Percentiles rank a stretch among this genome's conserved stretches.
Evolutionary conservation across 2,113 vertebrate species (phyloP).

Genomic region (Dissostichus mawsoni): DNA sequence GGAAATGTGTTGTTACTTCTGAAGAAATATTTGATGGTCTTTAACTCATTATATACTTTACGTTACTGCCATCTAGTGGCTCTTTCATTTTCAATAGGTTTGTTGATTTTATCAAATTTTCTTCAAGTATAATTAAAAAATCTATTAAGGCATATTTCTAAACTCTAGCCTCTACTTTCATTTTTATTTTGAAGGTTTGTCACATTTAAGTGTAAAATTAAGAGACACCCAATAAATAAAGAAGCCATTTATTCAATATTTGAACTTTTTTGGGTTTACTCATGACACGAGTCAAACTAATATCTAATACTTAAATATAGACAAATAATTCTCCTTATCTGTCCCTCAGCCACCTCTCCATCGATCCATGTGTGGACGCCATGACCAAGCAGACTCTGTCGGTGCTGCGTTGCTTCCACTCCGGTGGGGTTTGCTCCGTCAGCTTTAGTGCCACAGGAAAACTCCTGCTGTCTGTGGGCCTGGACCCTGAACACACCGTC

Average conservation of each 20-base stretch:
- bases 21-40: not conserved
- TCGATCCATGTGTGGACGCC: slow-evolving; percentile 97
- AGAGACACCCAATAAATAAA: not conserved
- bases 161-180: not conserved
- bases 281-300: not conserved
- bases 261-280: not conserved
- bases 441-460: slow-evolving; percentile 99
- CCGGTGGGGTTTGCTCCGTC: slow-evolving; percentile 94
- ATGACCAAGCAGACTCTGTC: slow-evolving; percentile 95
- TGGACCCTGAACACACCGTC: slow-evolving; percentile 93
- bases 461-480: slow-evolving; percentile 93
- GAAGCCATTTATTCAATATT: not conserved
- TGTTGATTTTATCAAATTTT: not conserved
- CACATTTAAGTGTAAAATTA: not conserved
- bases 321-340: not conserved
- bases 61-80: slow-evolving; percentile 72
- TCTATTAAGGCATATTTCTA: not conserved
- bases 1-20: not conserved
- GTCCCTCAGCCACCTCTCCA: slow-evolving; percentile 89
- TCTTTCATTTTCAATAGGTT: not conserved
- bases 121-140: not conserved
- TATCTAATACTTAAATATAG: not conserved
- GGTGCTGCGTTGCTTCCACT: slow-evolving; percentile 93
- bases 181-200: not conserved
- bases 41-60: slow-evolving; percentile 25